Percentiles rank a stretch among this genome's conserved stretches.
These are phyloP conservation scores for Lophius piscatorius DNA, from an alignment of 2,113 vertebrate genomes.

Conservation along the genomic window DNA sequence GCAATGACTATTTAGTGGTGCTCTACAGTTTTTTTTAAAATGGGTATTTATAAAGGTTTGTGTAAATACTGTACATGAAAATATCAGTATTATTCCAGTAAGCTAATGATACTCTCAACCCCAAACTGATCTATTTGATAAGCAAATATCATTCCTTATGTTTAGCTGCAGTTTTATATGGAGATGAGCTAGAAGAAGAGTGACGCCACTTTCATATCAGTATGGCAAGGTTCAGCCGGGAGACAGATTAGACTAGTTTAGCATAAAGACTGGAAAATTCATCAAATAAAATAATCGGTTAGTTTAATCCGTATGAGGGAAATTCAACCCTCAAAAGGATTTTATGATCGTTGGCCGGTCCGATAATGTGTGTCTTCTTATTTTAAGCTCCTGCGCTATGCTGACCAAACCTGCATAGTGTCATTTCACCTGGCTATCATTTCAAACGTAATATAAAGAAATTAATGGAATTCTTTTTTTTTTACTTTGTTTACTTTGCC, in stretches of 20 bases:
- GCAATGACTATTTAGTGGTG: slow-evolving; percentile 69
- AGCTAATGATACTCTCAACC: slow-evolving; percentile 63
- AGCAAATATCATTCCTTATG: not conserved
- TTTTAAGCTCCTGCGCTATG: not conserved
- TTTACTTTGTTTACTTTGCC: not conserved
- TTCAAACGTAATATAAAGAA: not conserved
- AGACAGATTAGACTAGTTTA: not conserved
- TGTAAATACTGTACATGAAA: slow-evolving; percentile 87
- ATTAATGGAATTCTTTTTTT: not conserved
- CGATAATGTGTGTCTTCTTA: not conserved
- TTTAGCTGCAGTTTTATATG: not conserved
- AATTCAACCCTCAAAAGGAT: not conserved
- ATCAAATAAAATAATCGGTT: no score
- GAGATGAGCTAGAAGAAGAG: not conserved
- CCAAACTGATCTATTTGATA: not conserved
- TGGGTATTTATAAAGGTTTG: slow-evolving; percentile 76
- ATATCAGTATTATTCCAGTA: slow-evolving; percentile 79
- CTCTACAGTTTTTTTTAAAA: slow-evolving; percentile 72
- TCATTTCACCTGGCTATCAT: not conserved
- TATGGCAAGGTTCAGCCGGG: not conserved
- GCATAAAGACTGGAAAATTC: not conserved
- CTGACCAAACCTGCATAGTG: no score
- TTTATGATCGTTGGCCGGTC: not conserved
- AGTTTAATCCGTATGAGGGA: no score
- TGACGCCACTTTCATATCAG: not conserved